Conservation (phyloP, 2,888 invertebrate genomes). For the Amblyjoppa fuscipennis region DNA sequence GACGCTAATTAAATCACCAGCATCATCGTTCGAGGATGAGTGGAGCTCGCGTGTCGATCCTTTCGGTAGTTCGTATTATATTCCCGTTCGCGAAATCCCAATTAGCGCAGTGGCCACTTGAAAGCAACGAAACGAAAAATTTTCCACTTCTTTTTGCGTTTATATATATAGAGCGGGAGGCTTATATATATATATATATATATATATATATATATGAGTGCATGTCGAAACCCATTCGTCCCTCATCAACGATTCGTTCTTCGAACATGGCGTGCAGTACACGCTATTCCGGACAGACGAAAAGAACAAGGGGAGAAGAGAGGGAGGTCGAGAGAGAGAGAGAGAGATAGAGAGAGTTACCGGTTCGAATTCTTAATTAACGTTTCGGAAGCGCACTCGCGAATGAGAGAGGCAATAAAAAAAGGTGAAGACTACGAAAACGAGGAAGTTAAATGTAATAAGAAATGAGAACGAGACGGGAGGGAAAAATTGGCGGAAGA, state of each 20-base stretch:
- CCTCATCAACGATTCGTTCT: slow-evolving; percentile 80
- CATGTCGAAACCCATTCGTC: slow-evolving; percentile 44
- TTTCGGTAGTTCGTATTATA: slow-evolving; percentile 44
- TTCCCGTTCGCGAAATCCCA: slow-evolving; percentile 60
- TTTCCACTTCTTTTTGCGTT: slow-evolving; percentile 43
- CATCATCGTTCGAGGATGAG: slow-evolving; percentile 36
- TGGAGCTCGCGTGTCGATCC: slow-evolving; percentile 57
- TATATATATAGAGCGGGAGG: neutral
- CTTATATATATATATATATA: too few relatives aligned
- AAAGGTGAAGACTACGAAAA: slow-evolving; percentile 23
- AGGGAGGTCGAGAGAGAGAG: too few relatives aligned
- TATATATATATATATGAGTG: neutral
- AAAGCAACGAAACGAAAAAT: slow-evolving; percentile 50
- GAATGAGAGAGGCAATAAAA: slow-evolving; percentile 26
- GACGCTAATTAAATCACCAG: slow-evolving; percentile 64
- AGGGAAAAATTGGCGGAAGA: neutral
- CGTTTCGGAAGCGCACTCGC: slow-evolving; percentile 38
- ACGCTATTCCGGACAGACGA: slow-evolving; percentile 51
- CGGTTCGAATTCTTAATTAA: slow-evolving; percentile 66
- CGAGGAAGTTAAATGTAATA: slow-evolving; percentile 13
- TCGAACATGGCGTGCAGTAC: slow-evolving; percentile 47
- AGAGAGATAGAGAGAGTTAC: slow-evolving; percentile 32
- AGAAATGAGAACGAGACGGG: neutral
- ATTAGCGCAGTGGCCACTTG: slow-evolving; percentile 56
- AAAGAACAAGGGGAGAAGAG: neutral